Base-by-base conservation (phyloP, 2,113 vertebrate species). In the Sinocyclocheilus maitianheensis region DNA sequence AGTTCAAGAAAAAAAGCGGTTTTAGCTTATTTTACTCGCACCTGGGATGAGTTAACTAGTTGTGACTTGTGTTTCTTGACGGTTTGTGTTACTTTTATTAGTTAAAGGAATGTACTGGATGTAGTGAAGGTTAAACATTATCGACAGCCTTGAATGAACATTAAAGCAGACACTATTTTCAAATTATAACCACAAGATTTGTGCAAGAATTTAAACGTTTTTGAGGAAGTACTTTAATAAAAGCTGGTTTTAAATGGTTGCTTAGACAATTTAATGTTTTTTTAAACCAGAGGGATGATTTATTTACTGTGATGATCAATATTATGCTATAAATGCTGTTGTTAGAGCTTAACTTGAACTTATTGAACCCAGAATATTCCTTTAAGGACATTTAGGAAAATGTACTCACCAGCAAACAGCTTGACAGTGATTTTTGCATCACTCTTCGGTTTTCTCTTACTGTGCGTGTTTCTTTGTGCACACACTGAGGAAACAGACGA, bases 401-500 rank as follows among this genome's bases (percentile, higher is more conserved):
- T 51, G n/a, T n/a, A 62, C 22, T 14, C 16, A 77, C 87, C 82
- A 90, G 88, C 82, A 86, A 89, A 84, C 88, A 9, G 83, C 37
- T 26, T 81, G 75, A 46, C 84, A 83, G 81, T 84, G 84, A 71
- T 88, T 86, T 87, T 71, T 51, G 81, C 81, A 83, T 53, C 43
- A 18, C 26, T 86, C 77, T 72, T 65, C 14, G 5, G 5, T 81
- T 85, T 88, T 81, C 62, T 85, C 60, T 75, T 62, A 85, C 40
- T 81, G 74, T 82, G 88, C 40, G 26, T 46, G 62, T 85, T 88
- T 53, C 85, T 72, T 88, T 63, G 14, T 88, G 87, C 89, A 88
- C 91, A 89, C 79, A 71, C 77, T 60, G 89, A 92, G 79, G 89
- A 85, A 43, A 88, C 88, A 90, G 91, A 90, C 87, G 89, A 88